phyloP scores from a whole-genome alignment of 2,113 vertebrate species.

The Oreochromis spilurus region DNA sequence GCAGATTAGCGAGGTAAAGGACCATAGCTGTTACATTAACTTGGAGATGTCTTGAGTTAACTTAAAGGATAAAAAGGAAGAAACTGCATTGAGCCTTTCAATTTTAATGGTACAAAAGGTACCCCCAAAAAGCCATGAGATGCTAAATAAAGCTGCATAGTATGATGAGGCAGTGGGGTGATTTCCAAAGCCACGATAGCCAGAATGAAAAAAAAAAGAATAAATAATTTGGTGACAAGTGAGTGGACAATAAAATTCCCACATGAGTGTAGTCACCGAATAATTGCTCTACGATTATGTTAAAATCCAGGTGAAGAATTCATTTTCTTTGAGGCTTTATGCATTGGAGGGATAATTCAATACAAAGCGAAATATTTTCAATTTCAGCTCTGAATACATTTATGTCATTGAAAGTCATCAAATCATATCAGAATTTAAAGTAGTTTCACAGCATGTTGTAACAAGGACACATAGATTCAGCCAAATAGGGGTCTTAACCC shows the following conservation, averaged over 20 bases:
- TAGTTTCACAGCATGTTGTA: slow-evolving; percentile 5
- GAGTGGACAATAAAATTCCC: slow-evolving; percentile 19
- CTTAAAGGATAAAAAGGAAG: background rate
- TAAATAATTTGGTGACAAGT: slow-evolving; percentile 48
- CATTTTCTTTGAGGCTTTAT: slow-evolving; percentile 31
- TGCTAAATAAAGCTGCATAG: slow-evolving; percentile 45
- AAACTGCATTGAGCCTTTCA: slow-evolving; percentile 1
- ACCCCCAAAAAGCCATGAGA: slow-evolving; percentile 45
- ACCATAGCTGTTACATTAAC: background rate
- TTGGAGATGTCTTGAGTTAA: background rate
- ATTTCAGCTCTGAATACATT: slow-evolving; percentile 76
- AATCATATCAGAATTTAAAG: slow-evolving; percentile 40
- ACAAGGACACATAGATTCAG: slow-evolving; percentile 40
- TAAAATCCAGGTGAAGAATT: slow-evolving; percentile 34
- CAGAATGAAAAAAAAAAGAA: slow-evolving; percentile 18
- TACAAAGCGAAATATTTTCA: slow-evolving; percentile 16
- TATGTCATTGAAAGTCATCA: slow-evolving; percentile 52
- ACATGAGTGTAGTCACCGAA: slow-evolving; percentile 40
- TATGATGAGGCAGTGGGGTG: slow-evolving; percentile 14
- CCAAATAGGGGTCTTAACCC: slow-evolving; percentile 57
- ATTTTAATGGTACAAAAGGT: slow-evolving; percentile 6
- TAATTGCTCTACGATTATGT: slow-evolving; percentile 39
- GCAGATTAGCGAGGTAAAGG: background rate
- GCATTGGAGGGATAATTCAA: slow-evolving; percentile 24
- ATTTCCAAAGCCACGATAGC: slow-evolving; percentile 28